Evolutionary conservation across 2,888 invertebrate species (phyloP), one percentile per base, ranked within the genome.

Genomic region (Pristionchus fissidentatus): DNA sequence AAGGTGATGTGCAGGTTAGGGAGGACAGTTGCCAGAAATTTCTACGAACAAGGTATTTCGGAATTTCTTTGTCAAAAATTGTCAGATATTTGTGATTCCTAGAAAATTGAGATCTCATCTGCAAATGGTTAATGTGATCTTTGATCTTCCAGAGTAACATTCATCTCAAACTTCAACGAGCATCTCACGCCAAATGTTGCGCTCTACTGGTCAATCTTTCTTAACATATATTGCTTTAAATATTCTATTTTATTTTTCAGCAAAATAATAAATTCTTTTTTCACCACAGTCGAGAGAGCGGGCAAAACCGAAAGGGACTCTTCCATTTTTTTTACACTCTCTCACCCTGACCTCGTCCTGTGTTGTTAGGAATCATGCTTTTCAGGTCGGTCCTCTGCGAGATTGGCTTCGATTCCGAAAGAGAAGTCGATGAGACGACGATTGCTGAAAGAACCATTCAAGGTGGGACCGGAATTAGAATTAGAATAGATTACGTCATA

Each of bases 141-240:
- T 66, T 66, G 38, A 15, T 60, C 60, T 60, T 46, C 0, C 82
- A 82, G 82, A 70, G 82, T 82, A 1, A 82, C 82, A 5, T 82
- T 82, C 38, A 70, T 82, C 49, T 82, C 82, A 4, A 82, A 82
- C 52, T 82, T 82, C 82, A 82, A 82, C 52, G 66, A 82, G 38
- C 22, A 52, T 49, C 66, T 82, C 52, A 82, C 82, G 15, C 82
- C 82, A 4, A 82, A 82, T 82, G 82, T 70, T 22, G 82, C 70
- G 0, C 43, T 82, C 22, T 82, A 55, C 52, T 82, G 81, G 78
- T 78, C 22, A 78, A 55, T 22, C 66, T 66, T 19, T 22, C 38
- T 19, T 4, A 41, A 26, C 57, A 57, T 22, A 10, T 29, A n/a
- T n/a, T n/a, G n/a, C n/a, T n/a, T n/a, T n/a, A n/a, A n/a, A n/a